phyloP scores from a whole-genome alignment of 1,140 invertebrate species.

The Drosophila pseudoananassae region DNA sequence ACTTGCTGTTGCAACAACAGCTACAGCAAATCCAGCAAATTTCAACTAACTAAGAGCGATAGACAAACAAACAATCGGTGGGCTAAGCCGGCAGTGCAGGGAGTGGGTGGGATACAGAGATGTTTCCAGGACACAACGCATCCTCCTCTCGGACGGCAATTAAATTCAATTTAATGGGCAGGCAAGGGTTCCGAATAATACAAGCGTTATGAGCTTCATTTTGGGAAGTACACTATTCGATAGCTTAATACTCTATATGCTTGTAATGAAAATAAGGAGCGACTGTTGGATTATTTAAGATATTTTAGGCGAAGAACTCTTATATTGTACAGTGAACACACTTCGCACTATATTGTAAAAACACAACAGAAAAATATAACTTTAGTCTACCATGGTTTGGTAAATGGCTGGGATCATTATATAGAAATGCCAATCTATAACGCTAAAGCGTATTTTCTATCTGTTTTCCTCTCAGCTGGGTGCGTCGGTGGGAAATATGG shows the following conservation, averaged over 20 bases:
- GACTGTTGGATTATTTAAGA: no score
- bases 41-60: constrained; percentile 50
- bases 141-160: constrained; percentile 48
- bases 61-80: constrained; percentile 54
- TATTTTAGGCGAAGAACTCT: no score
- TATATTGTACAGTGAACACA: no score
- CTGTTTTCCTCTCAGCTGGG: neutral
- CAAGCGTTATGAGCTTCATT: neutral
- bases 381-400: no score
- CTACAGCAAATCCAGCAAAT: constrained; percentile 64
- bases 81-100: neutral
- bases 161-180: constrained; percentile 74
- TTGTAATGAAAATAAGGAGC: neutral
- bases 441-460: no score
- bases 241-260: neutral
- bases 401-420: no score
- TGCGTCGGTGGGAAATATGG: constrained; percentile 4
- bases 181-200: constrained; percentile 33
- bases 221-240: neutral
- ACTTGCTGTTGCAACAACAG: constrained; percentile 16
- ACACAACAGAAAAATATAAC: no score
- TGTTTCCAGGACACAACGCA: constrained; percentile 2
- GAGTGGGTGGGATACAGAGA: constrained; percentile 2
- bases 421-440: no score
- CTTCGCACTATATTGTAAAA: no score